Evolutionary conservation across 2,888 invertebrate species (phyloP).

Genomic region (Allygus modestus): DNA sequence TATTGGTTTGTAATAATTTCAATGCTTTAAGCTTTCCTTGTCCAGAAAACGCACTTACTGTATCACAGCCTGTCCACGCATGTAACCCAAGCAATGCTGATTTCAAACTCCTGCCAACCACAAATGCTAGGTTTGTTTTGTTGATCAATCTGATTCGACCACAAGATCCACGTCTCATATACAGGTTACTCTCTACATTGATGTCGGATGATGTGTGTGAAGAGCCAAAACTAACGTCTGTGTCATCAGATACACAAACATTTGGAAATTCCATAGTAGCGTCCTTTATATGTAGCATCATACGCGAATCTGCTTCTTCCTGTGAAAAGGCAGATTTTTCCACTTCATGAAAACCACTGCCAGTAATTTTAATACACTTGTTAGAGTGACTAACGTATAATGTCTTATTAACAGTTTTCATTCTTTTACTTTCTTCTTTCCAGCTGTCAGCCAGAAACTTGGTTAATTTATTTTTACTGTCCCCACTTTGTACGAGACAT

Average conservation of each 20-base stretch:
- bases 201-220: conserved; percentile 1
- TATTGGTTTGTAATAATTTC: not conserved
- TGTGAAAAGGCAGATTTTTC: conserved; percentile 13
- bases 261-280: not conserved
- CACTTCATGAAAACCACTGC: conserved; percentile 27
- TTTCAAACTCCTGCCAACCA: not conserved
- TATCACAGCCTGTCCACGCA: conserved; percentile 29
- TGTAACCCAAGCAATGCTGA: conserved; percentile 28
- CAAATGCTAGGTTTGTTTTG: not conserved
- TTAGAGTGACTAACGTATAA: not conserved
- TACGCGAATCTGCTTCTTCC: not conserved
- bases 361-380: not conserved
- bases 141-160: conserved; percentile 16
- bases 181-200: conserved; percentile 1
- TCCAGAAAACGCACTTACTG: conserved; percentile 25
- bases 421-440: conserved; percentile 44
- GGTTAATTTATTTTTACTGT: conserved; percentile 39
- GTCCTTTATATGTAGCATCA: not conserved
- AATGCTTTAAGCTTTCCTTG: conserved; percentile 9
- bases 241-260: not conserved
- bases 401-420: conserved; percentile 25
- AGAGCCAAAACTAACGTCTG: conserved; percentile 22
- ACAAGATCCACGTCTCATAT: conserved; percentile 18
- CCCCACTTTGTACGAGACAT: conserved; percentile 25
- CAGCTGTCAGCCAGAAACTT: conserved; percentile 38